phyloP scores from a whole-genome alignment of 1,140 invertebrate species.

The Matsumurasca onukii region DNA sequence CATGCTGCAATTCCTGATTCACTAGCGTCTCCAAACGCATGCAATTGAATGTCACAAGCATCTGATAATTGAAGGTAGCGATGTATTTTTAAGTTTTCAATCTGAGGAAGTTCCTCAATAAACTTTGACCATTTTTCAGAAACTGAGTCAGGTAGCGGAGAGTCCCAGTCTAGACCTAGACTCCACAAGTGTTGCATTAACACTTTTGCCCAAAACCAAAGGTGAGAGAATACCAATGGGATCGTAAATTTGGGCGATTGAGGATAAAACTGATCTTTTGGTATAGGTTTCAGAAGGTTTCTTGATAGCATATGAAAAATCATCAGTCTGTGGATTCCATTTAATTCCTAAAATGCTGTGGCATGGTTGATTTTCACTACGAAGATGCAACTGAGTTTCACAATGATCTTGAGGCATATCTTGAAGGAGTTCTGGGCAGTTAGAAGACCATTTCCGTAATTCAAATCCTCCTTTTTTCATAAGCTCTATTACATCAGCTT shows the following conservation, averaged over 20 bases:
- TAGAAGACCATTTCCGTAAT: background rate
- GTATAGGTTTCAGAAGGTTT: background rate
- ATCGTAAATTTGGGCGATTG: background rate
- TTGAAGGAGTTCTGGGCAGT: background rate
- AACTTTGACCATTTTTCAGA: background rate
- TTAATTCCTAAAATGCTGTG: background rate
- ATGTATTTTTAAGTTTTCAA: background rate
- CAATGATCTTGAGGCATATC: background rate
- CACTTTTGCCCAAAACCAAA: background rate
- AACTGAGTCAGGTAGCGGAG: background rate
- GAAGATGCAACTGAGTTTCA: background rate
- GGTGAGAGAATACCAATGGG: background rate
- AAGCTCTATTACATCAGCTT: background rate
- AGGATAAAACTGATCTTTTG: background rate
- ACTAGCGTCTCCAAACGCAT: background rate
- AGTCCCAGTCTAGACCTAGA: background rate
- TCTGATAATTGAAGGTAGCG: background rate
- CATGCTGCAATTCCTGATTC: background rate
- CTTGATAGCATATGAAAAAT: background rate
- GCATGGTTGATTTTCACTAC: background rate
- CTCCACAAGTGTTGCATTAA: background rate
- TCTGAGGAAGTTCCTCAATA: background rate
- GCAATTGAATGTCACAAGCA: background rate
- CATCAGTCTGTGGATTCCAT: background rate
- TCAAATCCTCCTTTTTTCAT: background rate